Evolutionary conservation across 2,888 invertebrate species (phyloP).

Genomic region (Athetis lepigone): DNA sequence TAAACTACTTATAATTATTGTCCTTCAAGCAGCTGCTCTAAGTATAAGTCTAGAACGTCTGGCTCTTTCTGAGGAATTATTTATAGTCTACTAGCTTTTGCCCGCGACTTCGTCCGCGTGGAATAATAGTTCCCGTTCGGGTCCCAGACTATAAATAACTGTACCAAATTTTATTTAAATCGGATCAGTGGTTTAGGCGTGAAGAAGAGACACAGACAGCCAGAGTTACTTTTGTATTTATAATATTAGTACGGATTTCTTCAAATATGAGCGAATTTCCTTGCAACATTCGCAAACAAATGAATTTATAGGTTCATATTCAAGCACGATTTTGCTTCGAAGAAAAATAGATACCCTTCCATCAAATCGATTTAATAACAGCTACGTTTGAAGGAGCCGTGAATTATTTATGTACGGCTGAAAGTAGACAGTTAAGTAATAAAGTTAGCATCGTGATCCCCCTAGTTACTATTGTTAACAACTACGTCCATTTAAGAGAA

Average conservation of each 20-base stretch:
- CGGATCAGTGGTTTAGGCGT: no score
- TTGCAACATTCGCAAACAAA: not conserved
- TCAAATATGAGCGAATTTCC: conserved; percentile 5
- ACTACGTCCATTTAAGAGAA: no score
- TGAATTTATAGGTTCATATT: not conserved
- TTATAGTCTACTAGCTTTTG: no score
- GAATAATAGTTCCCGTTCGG: no score
- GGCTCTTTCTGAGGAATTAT: conserved; percentile 6
- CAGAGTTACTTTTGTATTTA: not conserved
- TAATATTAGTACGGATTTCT: no score
- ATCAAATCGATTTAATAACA: conserved; percentile 46
- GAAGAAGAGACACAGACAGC: no score
- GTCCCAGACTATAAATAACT: no score
- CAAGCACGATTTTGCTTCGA: not conserved
- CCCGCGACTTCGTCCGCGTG: no score
- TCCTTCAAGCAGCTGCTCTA: conserved; percentile 32
- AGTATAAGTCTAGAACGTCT: conserved; percentile 34
- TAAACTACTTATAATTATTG: conserved; percentile 46
- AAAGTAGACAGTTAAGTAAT: conserved; percentile 47
- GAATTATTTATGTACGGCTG: conserved; percentile 41
- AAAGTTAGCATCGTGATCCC: conserved; percentile 21
- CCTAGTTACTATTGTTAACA: no score
- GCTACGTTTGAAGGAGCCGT: conserved; percentile 26
- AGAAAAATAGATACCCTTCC: conserved; percentile 20
- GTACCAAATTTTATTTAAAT: no score